These are phyloP conservation scores for Thera obeliscata DNA, from an alignment of 2,888 invertebrate species.

Conservation along the genomic window DNA sequence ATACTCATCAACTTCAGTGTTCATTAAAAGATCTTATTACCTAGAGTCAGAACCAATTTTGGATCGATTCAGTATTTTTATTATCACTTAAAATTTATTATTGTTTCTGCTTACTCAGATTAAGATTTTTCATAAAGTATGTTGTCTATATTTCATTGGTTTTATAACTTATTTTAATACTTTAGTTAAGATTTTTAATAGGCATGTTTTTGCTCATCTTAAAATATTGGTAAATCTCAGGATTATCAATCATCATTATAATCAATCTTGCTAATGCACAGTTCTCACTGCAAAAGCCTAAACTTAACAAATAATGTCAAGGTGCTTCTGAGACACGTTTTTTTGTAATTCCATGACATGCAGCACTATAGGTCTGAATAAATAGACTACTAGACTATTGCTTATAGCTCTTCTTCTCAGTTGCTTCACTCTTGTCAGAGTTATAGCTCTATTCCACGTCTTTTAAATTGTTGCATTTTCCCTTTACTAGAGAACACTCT, in stretches of 20 bases:
- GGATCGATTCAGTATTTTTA: conserved; percentile 1
- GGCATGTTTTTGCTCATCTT: not conserved
- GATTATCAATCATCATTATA: not conserved
- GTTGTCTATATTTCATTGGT: not conserved
- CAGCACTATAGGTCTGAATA: not conserved
- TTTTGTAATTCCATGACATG: not conserved
- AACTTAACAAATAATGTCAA: not conserved
- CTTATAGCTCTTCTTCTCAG: too few relatives aligned
- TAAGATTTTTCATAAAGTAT: not conserved
- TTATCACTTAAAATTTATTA: not conserved
- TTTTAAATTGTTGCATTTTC: not conserved
- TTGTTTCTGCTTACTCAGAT: not conserved
- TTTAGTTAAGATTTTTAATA: not conserved
- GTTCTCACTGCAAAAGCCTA: not conserved
- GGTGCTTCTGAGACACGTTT: not conserved
- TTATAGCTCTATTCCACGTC: not conserved
- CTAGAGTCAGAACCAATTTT: not conserved
- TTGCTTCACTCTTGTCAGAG: too few relatives aligned
- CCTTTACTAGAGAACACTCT: not conserved
- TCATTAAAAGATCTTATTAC: not conserved
- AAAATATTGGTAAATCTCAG: not conserved
- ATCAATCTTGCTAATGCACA: not conserved
- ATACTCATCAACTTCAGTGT: conserved; percentile 19
- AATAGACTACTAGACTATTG: not conserved
- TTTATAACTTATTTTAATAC: not conserved